phyloP scores from a whole-genome alignment of 2,113 vertebrate genomes.

The Cyanistes caeruleus region DNA sequence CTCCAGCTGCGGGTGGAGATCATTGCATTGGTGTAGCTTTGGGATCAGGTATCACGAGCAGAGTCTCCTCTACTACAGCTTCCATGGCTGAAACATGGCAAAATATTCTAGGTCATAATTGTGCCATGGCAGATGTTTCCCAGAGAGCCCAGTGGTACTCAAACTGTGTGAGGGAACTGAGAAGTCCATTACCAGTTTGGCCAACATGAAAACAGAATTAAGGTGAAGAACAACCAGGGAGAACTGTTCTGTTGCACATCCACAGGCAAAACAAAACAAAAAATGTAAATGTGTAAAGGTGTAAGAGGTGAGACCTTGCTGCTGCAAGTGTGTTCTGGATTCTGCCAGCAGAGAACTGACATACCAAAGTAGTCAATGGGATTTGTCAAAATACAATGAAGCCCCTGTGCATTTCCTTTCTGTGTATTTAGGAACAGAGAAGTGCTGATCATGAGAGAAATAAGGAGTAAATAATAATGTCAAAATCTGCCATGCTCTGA shows the following conservation, averaged over 20 bases:
- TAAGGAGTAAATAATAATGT: not conserved
- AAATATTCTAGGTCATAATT: not conserved
- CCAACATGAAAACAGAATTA: not conserved
- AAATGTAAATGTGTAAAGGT: not conserved
- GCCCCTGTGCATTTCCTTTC: not conserved
- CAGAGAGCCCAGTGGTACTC: not conserved
- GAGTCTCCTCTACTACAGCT: not conserved
- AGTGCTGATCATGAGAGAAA: not conserved
- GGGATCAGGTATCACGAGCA: not conserved
- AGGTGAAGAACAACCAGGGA: not conserved
- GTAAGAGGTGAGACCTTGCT: not conserved
- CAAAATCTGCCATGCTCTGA: not conserved
- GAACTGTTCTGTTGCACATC: not conserved
- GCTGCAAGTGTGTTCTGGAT: not conserved
- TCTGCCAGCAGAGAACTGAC: not conserved
- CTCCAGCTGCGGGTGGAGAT: not conserved
- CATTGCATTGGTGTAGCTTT: not conserved
- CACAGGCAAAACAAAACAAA: not conserved
- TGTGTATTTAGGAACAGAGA: not conserved
- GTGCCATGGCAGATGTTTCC: not conserved
- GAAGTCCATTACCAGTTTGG: not conserved
- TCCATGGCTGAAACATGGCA: not conserved
- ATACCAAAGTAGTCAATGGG: fast-evolving
- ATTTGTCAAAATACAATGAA: not conserved
- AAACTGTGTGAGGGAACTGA: not conserved